Conservation (phyloP, 1,140 invertebrate genomes). For the Drosophila malerkotliana region DNA sequence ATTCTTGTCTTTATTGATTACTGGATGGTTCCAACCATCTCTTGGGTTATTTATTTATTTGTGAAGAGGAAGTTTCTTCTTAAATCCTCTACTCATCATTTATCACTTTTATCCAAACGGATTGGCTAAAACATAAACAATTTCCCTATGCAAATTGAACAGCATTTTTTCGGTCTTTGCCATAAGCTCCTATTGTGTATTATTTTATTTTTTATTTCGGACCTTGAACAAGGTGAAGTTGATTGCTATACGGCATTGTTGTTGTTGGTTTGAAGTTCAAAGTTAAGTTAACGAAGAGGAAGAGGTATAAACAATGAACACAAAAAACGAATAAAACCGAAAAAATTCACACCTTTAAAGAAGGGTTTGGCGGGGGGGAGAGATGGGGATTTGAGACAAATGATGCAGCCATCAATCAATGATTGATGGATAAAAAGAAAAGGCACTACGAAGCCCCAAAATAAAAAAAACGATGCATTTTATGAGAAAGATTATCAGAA, state of each 20-base stretch:
- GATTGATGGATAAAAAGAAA: constrained; percentile 1
- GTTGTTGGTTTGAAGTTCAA: constrained; percentile 69
- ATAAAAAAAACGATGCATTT: background rate
- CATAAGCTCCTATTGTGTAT: constrained; percentile 12
- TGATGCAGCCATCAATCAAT: constrained; percentile 36
- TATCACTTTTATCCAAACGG: constrained; percentile 22
- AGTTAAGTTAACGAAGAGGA: constrained; percentile 63
- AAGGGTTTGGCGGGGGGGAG: constrained; percentile 21
- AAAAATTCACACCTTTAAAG: constrained; percentile 68
- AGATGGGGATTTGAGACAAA: constrained; percentile 56
- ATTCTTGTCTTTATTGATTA: too few species aligned
- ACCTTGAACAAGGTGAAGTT: constrained; percentile 81
- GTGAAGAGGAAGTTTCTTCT: constrained; percentile 28
- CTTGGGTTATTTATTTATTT: constrained; percentile 1
- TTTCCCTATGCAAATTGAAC: constrained; percentile 77
- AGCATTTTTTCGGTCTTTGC: constrained; percentile 16
- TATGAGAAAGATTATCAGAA: background rate
- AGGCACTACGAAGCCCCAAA: background rate
- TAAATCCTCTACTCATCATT: constrained; percentile 11
- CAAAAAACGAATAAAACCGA: constrained; percentile 30
- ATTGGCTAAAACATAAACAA: constrained; percentile 54
- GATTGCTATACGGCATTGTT: constrained; percentile 58
- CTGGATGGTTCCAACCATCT: constrained; percentile 7
- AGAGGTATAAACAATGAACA: constrained; percentile 60
- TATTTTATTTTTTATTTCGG: constrained; percentile 18